Conservation (phyloP, 2,113 vertebrate genomes). For the Laterallus jamaicensis region DNA sequence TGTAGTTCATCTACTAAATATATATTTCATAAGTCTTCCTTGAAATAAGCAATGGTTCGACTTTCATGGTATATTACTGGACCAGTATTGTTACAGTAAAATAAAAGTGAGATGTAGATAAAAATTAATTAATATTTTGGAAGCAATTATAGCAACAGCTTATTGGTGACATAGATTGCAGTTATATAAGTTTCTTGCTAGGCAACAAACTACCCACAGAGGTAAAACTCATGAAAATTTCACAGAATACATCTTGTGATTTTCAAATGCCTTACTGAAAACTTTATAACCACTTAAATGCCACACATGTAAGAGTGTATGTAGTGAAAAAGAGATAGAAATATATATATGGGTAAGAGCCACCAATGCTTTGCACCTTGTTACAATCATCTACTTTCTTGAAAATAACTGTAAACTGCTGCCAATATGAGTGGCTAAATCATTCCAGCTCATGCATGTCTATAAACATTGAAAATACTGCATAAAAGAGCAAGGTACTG, state of each 20-base stretch:
- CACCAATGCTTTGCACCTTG: neutral
- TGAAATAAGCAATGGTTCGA: neutral
- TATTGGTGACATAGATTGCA: neutral
- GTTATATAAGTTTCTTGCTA: neutral
- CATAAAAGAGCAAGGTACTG: neutral
- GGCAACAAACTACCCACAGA: neutral
- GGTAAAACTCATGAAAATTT: neutral
- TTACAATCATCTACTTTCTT: neutral
- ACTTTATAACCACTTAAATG: neutral
- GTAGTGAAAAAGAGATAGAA: neutral
- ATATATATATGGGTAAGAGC: neutral
- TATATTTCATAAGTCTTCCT: neutral
- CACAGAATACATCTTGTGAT: neutral
- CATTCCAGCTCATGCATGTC: neutral
- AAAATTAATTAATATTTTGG: conserved; percentile 12
- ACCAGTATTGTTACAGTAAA: neutral
- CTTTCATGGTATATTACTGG: neutral
- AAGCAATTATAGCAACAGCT: neutral
- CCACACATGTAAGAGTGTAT: neutral
- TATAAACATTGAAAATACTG: neutral
- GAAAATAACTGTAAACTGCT: neutral
- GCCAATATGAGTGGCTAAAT: neutral
- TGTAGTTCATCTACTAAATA: neutral
- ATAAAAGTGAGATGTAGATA: neutral
- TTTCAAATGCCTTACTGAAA: conserved; percentile 5